Base-by-base conservation (phyloP, 2,113 vertebrate species). In the Argyrosomus japonicus region DNA sequence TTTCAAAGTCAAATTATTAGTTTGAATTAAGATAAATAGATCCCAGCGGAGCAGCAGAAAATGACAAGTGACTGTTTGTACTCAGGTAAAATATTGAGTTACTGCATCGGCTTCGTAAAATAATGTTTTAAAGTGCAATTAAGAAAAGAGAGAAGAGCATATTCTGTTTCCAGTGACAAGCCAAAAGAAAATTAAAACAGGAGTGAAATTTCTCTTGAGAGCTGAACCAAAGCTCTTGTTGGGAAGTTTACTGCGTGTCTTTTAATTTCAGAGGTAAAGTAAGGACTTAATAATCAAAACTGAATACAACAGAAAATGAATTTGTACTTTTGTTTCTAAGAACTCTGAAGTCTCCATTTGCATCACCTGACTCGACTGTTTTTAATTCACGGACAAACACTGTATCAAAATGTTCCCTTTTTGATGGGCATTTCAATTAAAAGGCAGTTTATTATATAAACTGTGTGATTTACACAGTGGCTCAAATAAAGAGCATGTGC, bases 371-470 rank as follows among this genome's bases (percentile, higher is more conserved):
- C n/a, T n/a, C n/a, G n/a, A n/a, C n/a, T n/a, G n/a, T n/a, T n/a
- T n/a, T 48, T 4, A 60, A 51, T 23, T n/a, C 19, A 40, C 5
- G 19, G 13, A 65, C 13, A 25, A 4, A 64, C 5, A 64, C 13
- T 64, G 2, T 32, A 53, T 21, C 4, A 36, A 63, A 45, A 56
- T 27, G 1, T n/a, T 60, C 18, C 27, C 58, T 54, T 57, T 56
- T 25, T 47, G 68, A 72, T 10, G 51, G 60, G 12, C 50, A 64
- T 73, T 64, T 65, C 43, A 57, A 65, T 65, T 64, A 64, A 45
- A 32, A 60, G 32, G 43, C 43, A 15, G 11, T 1, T 25, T 72
- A 51, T 73, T 65, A 40, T 4, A 50, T 73, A 50, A 51, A 58
- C 12, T 64, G 32, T 40, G 50, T 29, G 53, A 57, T 47, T 32